phyloP scores from a whole-genome alignment of 2,113 vertebrate genomes.

The Cinclus mexicanus region DNA sequence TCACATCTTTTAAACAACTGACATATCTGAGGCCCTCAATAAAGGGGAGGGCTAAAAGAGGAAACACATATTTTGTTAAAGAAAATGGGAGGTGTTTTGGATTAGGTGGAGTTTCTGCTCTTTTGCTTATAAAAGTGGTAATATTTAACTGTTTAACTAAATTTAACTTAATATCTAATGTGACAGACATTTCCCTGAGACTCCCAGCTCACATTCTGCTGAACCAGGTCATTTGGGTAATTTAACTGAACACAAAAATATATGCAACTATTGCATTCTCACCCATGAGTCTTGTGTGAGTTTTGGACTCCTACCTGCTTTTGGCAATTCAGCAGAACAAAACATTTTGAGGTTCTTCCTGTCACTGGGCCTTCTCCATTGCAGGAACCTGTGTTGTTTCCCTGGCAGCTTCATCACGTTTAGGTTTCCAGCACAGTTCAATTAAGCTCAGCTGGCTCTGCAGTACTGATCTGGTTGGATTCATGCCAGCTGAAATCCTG shows the following conservation, averaged over 20 bases:
- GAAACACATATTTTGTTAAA: slow-evolving; percentile 16
- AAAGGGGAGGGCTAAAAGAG: background rate
- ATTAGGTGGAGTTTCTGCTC: background rate
- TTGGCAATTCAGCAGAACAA: background rate
- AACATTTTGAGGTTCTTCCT: background rate
- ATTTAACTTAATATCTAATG: slow-evolving; percentile 17
- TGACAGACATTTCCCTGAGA: slow-evolving; percentile 10
- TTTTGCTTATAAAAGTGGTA: background rate
- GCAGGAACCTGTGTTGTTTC: background rate
- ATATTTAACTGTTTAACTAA: slow-evolving; percentile 14
- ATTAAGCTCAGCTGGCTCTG: background rate
- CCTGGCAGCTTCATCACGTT: background rate
- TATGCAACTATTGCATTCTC: background rate
- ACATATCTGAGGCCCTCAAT: slow-evolving; percentile 10
- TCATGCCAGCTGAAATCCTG: background rate
- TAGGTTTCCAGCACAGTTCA: background rate
- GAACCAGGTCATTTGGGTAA: slow-evolving; percentile 15
- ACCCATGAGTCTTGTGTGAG: background rate
- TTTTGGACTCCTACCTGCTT: slow-evolving; percentile 27
- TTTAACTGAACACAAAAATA: background rate
- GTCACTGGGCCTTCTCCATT: background rate
- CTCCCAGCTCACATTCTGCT: slow-evolving; percentile 43
- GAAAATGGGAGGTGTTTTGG: slow-evolving; percentile 13
- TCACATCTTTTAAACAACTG: slow-evolving; percentile 55
- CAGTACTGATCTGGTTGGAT: background rate